A percentile compares a stretch with the other conserved stretches of the same genome.
These are phyloP conservation scores for Chauna torquata DNA, from an alignment of 2,113 vertebrate species.

Conservation along the genomic window DNA sequence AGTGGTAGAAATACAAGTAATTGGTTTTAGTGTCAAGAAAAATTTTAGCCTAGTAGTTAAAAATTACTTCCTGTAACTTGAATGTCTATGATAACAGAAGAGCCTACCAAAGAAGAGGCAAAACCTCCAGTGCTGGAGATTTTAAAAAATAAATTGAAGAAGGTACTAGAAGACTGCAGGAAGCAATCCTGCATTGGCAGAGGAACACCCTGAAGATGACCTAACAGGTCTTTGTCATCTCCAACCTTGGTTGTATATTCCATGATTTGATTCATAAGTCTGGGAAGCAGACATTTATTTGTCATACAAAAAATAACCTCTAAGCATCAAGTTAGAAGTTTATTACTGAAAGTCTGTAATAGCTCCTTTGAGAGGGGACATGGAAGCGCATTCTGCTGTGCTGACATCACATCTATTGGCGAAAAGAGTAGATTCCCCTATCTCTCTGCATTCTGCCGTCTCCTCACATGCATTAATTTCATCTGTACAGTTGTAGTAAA, in stretches of 20 bases:
- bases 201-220: not conserved
- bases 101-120: not conserved
- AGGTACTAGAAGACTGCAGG: not conserved
- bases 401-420: not conserved
- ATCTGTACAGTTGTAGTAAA: not conserved
- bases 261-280: not conserved
- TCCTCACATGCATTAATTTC: not conserved
- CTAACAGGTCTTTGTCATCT: not conserved
- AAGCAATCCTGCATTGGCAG: not conserved
- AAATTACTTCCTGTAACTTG: not conserved
- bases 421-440: not conserved
- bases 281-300: conserved; percentile 23
- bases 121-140: not conserved
- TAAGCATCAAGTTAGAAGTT: conserved; percentile 22
- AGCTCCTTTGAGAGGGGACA: not conserved
- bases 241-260: not conserved
- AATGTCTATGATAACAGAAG: not conserved
- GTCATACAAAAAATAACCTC: conserved; percentile 17
- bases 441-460: not conserved
- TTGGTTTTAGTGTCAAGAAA: not conserved
- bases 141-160: not conserved
- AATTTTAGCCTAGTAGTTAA: not conserved
- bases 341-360: not conserved
- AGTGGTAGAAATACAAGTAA: not conserved
- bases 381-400: not conserved